Base-by-base conservation (phyloP, 30 jellyfish, hydroid and myxozoan genomes). In the Aurelia coerulea region DNA sequence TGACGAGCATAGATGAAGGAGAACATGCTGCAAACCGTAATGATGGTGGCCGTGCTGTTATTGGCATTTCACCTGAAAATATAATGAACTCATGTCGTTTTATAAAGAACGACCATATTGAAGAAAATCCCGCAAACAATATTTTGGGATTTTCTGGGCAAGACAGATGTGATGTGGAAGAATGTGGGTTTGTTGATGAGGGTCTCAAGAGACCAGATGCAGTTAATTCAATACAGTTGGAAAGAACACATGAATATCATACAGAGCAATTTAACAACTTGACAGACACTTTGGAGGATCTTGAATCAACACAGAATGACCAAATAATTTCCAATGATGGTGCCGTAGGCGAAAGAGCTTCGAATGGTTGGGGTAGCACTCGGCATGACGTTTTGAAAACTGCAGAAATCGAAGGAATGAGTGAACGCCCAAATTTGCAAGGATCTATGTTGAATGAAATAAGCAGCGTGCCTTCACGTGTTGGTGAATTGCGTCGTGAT, bases 1-100 rank as follows among this genome's bases (percentile, higher is more conserved):
- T 77, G 79, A 71, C 88, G 10, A 84, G 93, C 49, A 63, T 84
- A 34, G 93, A 84, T 37, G 93, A 84, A 14, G 76, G 83, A 37
- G 93, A 84, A 2, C 87, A 73, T 1, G 88, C 32, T 39, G 70
- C 70, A n/a, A 60, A 60, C 70, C 80, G 75, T 54, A 41, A 64
- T 35, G 69, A 78, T 35, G 62, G 50, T 49, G n/a, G 69, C 69
- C 68, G 33, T 8, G 60, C 62, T 18, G 62, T 75, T 19, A 52
- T 56, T 10, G 62, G 73, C 17, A 15, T 75, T 33, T 75, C 74
- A 31, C 42, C 74, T 2, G 64, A 75, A 18, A 67, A 71, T 14
- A 31, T 49, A 41, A 50, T 58, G 18, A 74, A 63, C 32, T 35
- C 72, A 16, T 39, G 80, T 34, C 73, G 73, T 16, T 64, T 79